Percentiles rank a stretch among this genome's conserved stretches.
Conservation (phyloP, 2,797 vertebrate species). For the Cyprinodon diabolis region DNA sequence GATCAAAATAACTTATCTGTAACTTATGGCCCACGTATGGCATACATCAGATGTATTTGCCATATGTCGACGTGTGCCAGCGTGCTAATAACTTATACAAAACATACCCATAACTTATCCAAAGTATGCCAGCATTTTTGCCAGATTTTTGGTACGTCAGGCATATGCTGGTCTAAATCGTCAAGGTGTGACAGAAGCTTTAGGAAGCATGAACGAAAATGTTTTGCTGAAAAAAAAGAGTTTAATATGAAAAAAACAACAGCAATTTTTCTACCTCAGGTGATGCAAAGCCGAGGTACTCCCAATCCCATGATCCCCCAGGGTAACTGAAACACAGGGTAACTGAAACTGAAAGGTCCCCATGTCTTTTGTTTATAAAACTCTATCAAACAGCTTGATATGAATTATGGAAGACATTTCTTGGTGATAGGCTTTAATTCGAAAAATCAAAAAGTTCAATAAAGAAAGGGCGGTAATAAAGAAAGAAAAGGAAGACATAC, state of each 20-base stretch:
- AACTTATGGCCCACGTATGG: too few species aligned
- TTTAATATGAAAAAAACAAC: conserved; percentile 12
- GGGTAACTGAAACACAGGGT: conserved; percentile 92
- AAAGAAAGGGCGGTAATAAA: neutral
- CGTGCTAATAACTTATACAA: too few species aligned
- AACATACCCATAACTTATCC: too few species aligned
- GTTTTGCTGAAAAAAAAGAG: conserved; percentile 16
- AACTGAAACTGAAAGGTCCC: conserved; percentile 78
- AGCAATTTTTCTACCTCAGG: conserved; percentile 86
- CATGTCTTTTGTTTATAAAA: too few species aligned
- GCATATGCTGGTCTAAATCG: too few species aligned
- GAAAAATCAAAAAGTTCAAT: too few species aligned
- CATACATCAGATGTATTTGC: too few species aligned
- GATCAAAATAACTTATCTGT: too few species aligned
- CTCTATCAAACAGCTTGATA: neutral
- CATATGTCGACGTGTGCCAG: too few species aligned
- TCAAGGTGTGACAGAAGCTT: neutral
- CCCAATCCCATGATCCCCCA: conserved; percentile 99
- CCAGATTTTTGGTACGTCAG: too few species aligned
- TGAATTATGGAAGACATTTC: neutral
- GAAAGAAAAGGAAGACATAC: neutral
- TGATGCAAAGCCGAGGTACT: conserved; percentile 97
- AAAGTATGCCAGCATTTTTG: too few species aligned
- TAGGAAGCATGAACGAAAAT: conserved; percentile 18
- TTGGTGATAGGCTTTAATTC: neutral